Conservation (phyloP, 2,888 invertebrate species). For the Globia sparganii region DNA sequence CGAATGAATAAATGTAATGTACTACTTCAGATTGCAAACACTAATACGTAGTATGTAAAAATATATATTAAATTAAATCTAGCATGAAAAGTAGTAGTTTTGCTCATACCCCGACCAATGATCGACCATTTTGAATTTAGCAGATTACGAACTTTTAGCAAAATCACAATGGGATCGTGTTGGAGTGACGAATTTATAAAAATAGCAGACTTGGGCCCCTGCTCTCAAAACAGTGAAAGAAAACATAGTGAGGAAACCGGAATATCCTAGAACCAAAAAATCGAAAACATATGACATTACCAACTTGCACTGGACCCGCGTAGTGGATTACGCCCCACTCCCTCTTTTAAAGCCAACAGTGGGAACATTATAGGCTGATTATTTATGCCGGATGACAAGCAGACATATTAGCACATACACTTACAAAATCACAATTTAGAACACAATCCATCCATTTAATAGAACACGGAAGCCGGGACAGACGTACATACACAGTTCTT, state of each 20-base stretch:
- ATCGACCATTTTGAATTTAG: too few species aligned
- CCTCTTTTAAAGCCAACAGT: background rate
- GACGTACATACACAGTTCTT: slow-evolving; percentile 64
- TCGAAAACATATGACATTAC: background rate
- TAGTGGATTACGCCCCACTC: background rate
- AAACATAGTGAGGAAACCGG: background rate
- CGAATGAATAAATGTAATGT: too few species aligned
- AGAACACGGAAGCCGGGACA: slow-evolving; percentile 72
- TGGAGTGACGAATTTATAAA: too few species aligned
- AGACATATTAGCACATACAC: slow-evolving; percentile 28
- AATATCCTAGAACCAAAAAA: background rate
- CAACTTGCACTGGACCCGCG: background rate
- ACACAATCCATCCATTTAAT: slow-evolving; percentile 53
- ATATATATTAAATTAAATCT: too few species aligned
- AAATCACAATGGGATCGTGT: too few species aligned
- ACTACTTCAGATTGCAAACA: too few species aligned
- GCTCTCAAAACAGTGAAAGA: background rate
- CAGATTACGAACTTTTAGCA: too few species aligned
- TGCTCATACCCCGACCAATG: too few species aligned
- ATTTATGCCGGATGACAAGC: slow-evolving; percentile 19
- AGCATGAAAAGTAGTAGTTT: too few species aligned
- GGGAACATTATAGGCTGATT: background rate
- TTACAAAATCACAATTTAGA: slow-evolving; percentile 50
- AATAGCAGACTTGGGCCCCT: too few species aligned
- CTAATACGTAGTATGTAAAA: too few species aligned